Evolutionary conservation across 2,113 vertebrate genomes (phyloP), one percentile per base, ranked within the genome.

Genomic region (Dermatemys mawii): DNA sequence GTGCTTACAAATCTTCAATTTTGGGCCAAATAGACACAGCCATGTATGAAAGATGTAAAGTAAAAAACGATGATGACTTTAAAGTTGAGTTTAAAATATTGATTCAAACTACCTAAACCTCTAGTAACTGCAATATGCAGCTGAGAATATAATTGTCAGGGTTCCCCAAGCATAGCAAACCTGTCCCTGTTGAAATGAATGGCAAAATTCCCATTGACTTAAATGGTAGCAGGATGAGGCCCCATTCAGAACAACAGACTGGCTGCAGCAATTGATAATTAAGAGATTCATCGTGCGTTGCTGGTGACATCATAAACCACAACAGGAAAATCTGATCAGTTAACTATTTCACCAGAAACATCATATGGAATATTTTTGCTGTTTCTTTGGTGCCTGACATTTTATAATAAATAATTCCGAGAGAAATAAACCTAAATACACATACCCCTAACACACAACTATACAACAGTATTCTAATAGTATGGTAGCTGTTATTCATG

Each of bases 71-170:
- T 83, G 53, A 84, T 86, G 82, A 46, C 67, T 90, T 51, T 93
- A 94, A 97, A 93, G 32, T 35, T n/a, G 60, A 67, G 35, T n/a
- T 67, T 67, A 19, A 67, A 67, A 67, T 91, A 67, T 86, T 89
- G 90, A 26, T 80, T 97, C 79, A 83, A 93, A 87, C 41, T 90
- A 95, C 90, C 93, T 93, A 97, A 90, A 88, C 85, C 53, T 67
- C 29, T 84, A 89, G 85, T 95, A 46, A 82, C 26, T 53, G 19
- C 49, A 44, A 29, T 75, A 14, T 35, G 4, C 29, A 60, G 57
- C 29, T 16, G 6, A 63, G 35, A 67, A n/a, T n/a, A 67, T 67
- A 54, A 53, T 81, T 73, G n/a, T 67, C 49, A 73, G 38, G 38
- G 21, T 54, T 38, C 27, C 57, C 60, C 60, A 67, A 6, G 32